A percentile compares a stretch with the other conserved stretches of the same genome.
phyloP scores from a whole-genome alignment of 2,888 invertebrate genomes.

The Notodonta dromedarius region DNA sequence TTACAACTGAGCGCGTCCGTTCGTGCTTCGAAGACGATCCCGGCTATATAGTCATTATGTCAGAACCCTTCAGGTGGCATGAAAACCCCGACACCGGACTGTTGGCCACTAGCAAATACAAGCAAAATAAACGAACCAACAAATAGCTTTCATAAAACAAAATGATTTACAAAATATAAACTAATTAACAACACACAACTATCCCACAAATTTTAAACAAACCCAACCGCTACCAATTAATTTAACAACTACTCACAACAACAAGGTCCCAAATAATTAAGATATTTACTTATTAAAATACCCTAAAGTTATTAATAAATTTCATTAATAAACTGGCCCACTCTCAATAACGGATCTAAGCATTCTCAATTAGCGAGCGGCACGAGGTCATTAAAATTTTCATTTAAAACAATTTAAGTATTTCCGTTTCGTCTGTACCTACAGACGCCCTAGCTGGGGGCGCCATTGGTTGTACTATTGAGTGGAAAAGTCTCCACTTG shows the following conservation, averaged over 20 bases:
- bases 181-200: neutral
- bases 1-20: too few species aligned
- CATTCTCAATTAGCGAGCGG: conserved; percentile 69
- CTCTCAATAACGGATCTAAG: conserved; percentile 53
- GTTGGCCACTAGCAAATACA: too few species aligned
- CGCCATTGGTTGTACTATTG: conserved; percentile 26
- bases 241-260: neutral
- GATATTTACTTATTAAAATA: conserved; percentile 7
- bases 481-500: neutral
- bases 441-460: conserved; percentile 45
- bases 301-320: conserved; percentile 51
- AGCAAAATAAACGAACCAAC: too few species aligned
- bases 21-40: too few species aligned
- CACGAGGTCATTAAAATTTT: conserved; percentile 76
- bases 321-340: conserved; percentile 57
- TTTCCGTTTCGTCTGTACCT: conserved; percentile 59
- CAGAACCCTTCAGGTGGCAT: too few species aligned
- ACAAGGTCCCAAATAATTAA: conserved; percentile 10
- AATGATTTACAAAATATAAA: neutral
- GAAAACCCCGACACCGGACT: too few species aligned
- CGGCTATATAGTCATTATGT: too few species aligned
- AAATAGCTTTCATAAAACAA: too few species aligned
- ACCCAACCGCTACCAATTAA: neutral
- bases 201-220: neutral
- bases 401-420: conserved; percentile 78